Evolutionary conservation across 2,888 invertebrate species (phyloP).

Genomic region (Meloe dianella): DNA sequence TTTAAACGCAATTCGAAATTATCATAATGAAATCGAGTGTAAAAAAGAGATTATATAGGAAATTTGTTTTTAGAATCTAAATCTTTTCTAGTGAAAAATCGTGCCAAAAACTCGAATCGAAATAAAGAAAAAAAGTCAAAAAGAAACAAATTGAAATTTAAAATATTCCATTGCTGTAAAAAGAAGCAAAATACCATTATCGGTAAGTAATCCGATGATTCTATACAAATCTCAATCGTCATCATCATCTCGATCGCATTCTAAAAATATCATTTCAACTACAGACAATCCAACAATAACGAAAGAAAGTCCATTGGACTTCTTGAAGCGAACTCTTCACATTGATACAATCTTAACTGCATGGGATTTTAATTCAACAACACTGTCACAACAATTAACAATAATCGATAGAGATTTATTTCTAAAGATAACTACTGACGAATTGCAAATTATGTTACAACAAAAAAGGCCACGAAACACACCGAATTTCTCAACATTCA

Average conservation of each 20-base stretch:
- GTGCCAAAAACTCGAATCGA: too few relatives aligned
- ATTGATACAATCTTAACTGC: slow-evolving; percentile 58
- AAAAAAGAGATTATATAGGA: too few relatives aligned
- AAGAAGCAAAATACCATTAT: too few relatives aligned
- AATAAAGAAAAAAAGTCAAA: too few relatives aligned
- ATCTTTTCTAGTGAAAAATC: too few relatives aligned
- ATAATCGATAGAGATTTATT: slow-evolving; percentile 64
- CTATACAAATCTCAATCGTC: too few relatives aligned
- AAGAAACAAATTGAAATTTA: too few relatives aligned
- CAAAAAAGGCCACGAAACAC: slow-evolving; percentile 61
- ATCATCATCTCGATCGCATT: too few relatives aligned
- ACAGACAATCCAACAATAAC: background rate
- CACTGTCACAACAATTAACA: slow-evolving; percentile 62
- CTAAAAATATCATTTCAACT: too few relatives aligned
- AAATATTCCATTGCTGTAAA: too few relatives aligned
- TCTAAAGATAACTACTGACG: slow-evolving; percentile 58
- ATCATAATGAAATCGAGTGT: slow-evolving; percentile 29
- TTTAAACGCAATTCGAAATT: slow-evolving; percentile 48
- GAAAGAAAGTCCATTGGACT: slow-evolving; percentile 51
- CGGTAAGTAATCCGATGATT: too few relatives aligned
- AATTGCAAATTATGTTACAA: slow-evolving; percentile 58
- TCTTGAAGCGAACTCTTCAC: slow-evolving; percentile 56
- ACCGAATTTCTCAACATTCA: slow-evolving; percentile 61
- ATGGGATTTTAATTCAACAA: slow-evolving; percentile 65
- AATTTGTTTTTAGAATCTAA: background rate